Evolutionary conservation across 2,797 vertebrate genomes (phyloP).

Genomic region (Acropternis orthonyx): DNA sequence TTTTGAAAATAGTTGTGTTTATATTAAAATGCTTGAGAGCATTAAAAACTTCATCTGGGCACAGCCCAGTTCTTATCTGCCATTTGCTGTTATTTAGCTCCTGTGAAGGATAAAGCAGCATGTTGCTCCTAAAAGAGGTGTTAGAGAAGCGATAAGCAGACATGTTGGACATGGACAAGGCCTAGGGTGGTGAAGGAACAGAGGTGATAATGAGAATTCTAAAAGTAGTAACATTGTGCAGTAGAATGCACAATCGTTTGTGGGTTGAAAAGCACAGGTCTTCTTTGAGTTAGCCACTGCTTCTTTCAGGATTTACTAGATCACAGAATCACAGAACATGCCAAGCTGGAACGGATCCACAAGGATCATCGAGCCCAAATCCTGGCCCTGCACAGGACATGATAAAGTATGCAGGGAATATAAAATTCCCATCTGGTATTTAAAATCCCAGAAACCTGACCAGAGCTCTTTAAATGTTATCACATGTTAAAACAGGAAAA

Average conservation of each 20-base stretch:
- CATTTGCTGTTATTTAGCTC: neutral
- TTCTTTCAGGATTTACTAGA: neutral
- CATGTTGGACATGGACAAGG: neutral
- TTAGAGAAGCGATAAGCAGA: neutral
- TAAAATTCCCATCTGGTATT: neutral
- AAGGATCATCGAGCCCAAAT: neutral
- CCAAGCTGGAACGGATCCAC: neutral
- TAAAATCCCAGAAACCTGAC: constrained; percentile 21
- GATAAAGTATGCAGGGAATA: neutral
- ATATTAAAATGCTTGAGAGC: neutral
- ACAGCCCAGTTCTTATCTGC: neutral
- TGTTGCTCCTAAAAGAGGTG: neutral
- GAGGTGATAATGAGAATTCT: neutral
- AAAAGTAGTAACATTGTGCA: neutral
- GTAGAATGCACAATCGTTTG: neutral
- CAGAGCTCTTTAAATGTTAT: neutral
- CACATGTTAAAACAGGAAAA: constrained; percentile 9
- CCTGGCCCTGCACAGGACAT: neutral
- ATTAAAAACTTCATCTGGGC: neutral
- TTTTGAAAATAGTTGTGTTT: neutral
- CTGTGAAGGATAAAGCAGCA: neutral
- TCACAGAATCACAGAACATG: neutral
- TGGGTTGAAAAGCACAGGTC: neutral
- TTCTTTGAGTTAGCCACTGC: neutral
- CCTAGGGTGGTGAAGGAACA: neutral